phyloP scores from a whole-genome alignment of 2,888 invertebrate species.

The Aspidapion aeneum region DNA sequence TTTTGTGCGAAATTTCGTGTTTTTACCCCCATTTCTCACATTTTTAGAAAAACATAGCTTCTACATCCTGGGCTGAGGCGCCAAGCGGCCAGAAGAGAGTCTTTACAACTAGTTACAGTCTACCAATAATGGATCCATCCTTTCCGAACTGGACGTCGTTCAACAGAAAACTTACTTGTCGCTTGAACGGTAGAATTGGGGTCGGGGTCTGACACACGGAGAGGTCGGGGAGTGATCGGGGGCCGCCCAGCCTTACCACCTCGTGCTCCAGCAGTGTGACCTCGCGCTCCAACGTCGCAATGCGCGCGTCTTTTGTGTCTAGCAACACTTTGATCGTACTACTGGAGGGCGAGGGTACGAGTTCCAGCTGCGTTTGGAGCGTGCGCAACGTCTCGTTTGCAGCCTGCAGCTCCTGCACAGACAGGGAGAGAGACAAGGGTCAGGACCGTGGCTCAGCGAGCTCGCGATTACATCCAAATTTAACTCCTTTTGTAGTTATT shows the following conservation, averaged over 20 bases:
- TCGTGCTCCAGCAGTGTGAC: conserved; percentile 76
- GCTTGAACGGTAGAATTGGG: conserved; percentile 57
- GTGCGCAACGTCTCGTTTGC: conserved; percentile 81
- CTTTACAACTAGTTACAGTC: conserved; percentile 49
- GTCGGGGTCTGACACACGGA: conserved; percentile 47
- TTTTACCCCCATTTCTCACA: no score
- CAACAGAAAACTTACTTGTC: conserved; percentile 83
- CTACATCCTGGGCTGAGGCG: no score
- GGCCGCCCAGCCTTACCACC: conserved; percentile 54
- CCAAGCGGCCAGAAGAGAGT: conserved; percentile 46
- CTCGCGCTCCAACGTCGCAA: conserved; percentile 83
- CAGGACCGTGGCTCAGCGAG: no score
- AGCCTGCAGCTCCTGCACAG: conserved; percentile 74
- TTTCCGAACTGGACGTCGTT: conserved; percentile 76
- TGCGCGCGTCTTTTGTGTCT: conserved; percentile 84
- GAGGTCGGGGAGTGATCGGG: conserved; percentile 42
- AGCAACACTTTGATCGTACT: conserved; percentile 75
- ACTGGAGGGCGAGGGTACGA: conserved; percentile 61
- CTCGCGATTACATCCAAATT: no score
- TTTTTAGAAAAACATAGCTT: conserved; percentile 44
- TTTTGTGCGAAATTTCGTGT: no score
- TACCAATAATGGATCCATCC: conserved; percentile 56
- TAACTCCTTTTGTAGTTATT: no score
- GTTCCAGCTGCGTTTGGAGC: conserved; percentile 76
- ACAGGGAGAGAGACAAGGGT: background rate